Percentiles rank a stretch among this genome's conserved stretches.
phyloP scores from a whole-genome alignment of 2,888 invertebrate genomes.

The Epirrhoe alternata region DNA sequence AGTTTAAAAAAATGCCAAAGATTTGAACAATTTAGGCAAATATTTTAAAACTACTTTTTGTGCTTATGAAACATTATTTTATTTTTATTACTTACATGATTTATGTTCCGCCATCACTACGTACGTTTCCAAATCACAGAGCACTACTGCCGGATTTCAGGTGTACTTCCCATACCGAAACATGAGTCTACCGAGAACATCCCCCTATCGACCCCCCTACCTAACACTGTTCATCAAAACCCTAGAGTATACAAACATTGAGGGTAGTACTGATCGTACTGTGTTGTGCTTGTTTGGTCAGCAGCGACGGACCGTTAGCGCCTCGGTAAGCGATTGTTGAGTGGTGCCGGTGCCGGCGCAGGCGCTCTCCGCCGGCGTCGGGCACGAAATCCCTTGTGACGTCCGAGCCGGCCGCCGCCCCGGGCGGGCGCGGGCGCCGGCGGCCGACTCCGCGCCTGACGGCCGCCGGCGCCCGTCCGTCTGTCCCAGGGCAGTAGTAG shows the following conservation, averaged over 20 bases:
- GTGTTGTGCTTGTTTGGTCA: conserved; percentile 84
- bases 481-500: conserved; percentile 70
- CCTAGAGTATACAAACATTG: conserved; percentile 69
- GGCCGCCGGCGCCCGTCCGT: conserved; percentile 51
- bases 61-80: conserved; percentile 33
- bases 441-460: conserved; percentile 65
- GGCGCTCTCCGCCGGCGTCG: conserved; percentile 60
- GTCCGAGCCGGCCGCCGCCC: conserved; percentile 74
- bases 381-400: conserved; percentile 80
- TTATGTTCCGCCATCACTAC: conserved; percentile 43
- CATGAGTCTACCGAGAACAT: conserved; percentile 53
- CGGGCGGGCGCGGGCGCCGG: conserved; percentile 41
- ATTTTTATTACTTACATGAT: conserved; percentile 45
- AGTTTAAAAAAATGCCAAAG: conserved; percentile 9
- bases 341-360: conserved; percentile 72
- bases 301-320: conserved; percentile 84
- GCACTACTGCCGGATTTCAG: conserved; percentile 50
- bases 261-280: conserved; percentile 82
- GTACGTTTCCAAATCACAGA: conserved; percentile 48
- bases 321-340: conserved; percentile 81
- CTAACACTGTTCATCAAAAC: conserved; percentile 48
- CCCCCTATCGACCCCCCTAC: conserved; percentile 59
- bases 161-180: conserved; percentile 52
- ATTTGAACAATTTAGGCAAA: conserved; percentile 6
- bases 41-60: conserved; percentile 4